Conservation (phyloP, 2,888 invertebrate species). For the Synanthedon andrenaeformis region DNA sequence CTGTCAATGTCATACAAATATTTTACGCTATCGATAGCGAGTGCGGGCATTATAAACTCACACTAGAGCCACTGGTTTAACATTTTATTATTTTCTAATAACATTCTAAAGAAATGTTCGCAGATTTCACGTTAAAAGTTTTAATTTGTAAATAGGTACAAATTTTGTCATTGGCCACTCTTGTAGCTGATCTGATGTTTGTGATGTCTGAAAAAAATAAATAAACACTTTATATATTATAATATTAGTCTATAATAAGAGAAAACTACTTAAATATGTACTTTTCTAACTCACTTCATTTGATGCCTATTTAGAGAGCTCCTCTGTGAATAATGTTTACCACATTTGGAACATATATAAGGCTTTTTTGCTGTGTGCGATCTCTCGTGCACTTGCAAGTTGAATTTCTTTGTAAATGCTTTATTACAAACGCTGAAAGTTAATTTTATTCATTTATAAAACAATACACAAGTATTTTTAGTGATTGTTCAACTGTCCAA, state of each 20-base stretch:
- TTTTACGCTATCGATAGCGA: too few species aligned
- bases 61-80: too few species aligned
- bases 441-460: background rate
- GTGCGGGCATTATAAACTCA: too few species aligned
- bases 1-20: too few species aligned
- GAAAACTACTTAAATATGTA: too few species aligned
- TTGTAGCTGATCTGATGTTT: background rate
- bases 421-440: slow-evolving; percentile 48
- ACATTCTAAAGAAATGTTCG: too few species aligned
- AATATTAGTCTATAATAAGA: too few species aligned
- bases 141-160: background rate
- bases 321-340: slow-evolving; percentile 60
- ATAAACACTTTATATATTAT: too few species aligned
- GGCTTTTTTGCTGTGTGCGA: slow-evolving; percentile 62
- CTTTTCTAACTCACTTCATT: slow-evolving; percentile 25
- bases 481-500: too few species aligned
- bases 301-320: slow-evolving; percentile 61
- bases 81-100: too few species aligned
- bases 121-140: too few species aligned
- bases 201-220: slow-evolving; percentile 3
- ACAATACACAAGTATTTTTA: too few species aligned
- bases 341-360: slow-evolving; percentile 55
- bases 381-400: slow-evolving; percentile 56
- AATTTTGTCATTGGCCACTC: slow-evolving; percentile 1
- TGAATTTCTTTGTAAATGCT: slow-evolving; percentile 60